These are phyloP conservation scores for Cyprinodon brontotheroides DNA, from an alignment of 2,113 vertebrate genomes.

Conservation along the genomic window DNA sequence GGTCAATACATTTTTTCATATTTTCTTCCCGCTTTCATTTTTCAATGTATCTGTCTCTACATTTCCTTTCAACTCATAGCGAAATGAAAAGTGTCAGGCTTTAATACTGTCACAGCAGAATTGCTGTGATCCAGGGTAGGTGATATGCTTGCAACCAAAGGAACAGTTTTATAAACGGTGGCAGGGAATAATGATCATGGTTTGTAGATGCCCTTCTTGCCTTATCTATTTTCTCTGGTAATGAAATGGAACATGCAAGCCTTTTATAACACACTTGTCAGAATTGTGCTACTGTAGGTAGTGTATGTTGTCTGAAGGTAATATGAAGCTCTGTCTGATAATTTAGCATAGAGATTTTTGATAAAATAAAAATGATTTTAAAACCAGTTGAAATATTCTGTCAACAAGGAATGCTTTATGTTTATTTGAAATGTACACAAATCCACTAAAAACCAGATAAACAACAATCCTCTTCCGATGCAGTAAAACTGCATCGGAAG, in stretches of 20 bases:
- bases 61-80: constrained; percentile 57
- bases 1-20: constrained; percentile 24
- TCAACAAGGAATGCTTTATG: constrained; percentile 5
- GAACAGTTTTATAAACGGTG: constrained; percentile 33
- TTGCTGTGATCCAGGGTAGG: constrained; percentile 33
- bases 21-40: constrained; percentile 47
- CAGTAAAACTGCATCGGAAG: constrained; percentile 6
- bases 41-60: constrained; percentile 47
- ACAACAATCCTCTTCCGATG: constrained; percentile 17
- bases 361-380: constrained; percentile 62
- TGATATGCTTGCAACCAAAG: constrained; percentile 51
- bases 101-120: constrained; percentile 48
- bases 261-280: constrained; percentile 68
- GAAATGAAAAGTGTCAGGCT: constrained; percentile 49
- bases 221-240: constrained; percentile 26
- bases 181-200: constrained; percentile 50
- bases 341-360: constrained; percentile 59
- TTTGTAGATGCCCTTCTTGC: constrained; percentile 31
- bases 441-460: constrained; percentile 9
- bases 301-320: constrained; percentile 57
- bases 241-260: constrained; percentile 45
- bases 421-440: constrained; percentile 10
- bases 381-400: constrained; percentile 45
- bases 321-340: constrained; percentile 57
- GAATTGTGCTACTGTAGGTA: constrained; percentile 56